Evolutionary conservation across 2,113 vertebrate genomes (phyloP), one percentile per base, ranked within the genome.

Genomic region (Ptychochromis oligacanthus): DNA sequence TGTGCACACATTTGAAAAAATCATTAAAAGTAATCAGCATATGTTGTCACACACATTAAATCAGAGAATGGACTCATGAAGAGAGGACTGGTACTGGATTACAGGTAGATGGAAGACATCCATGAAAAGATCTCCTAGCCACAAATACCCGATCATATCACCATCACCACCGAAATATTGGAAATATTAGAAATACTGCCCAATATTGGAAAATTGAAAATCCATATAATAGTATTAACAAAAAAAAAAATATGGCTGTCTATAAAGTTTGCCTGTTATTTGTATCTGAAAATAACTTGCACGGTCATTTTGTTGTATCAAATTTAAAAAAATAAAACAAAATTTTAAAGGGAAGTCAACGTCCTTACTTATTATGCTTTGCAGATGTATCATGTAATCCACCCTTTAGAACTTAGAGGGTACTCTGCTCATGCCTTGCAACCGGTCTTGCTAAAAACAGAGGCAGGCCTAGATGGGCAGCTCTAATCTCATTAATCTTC

Each of bases 401-500:
- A 34, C 10, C 9, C 1, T 1, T 52, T 54, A 55, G 46, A 70
- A 43, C 24, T 75, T 61, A 65, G 49, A 36, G 18, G 9, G 11
- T 58, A 65, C 61, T 72, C 62, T 64, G 22, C 13, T 26, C 1
- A 15, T 36, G 34, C 43, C 46, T 75, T 43, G 82, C 59, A 57
- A 40, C 75, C n/a, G 70, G 17, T 72, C 79, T 82, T 24, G 84
- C n/a, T 82, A 70, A 87, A 79, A 83, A 81, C 2, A 24, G 31
- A 55, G 78, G 38, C 14, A 38, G 57, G 36, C 24, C 55, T n/a
- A 56, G 18, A 57, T 62, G 55, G 74, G 46, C 36, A 56, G 78
- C 82, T 75, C 64, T 89, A 79, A 88, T 89, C 78, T 79, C 74
- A 87, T 89, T 61, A 70, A 67, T 84, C 72, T 87, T 78, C 76